A percentile compares a stretch with the other conserved stretches of the same genome.
phyloP scores from a whole-genome alignment of 2,797 vertebrate species.

The Eidolon dupreanum region DNA sequence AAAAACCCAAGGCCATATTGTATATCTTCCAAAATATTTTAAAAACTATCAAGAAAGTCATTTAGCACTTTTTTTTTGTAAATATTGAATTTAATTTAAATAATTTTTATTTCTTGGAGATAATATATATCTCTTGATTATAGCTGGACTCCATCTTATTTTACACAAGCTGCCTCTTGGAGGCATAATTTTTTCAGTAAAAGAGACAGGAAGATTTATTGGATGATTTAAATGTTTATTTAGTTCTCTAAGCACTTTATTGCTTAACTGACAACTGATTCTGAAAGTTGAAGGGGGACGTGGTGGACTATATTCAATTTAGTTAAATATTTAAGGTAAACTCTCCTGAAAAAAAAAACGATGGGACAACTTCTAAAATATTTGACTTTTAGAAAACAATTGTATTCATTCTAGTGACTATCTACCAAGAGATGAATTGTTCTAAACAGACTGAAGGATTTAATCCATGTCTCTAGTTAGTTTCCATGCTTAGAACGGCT shows the following conservation, averaged over 20 bases:
- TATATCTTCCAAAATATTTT: neutral
- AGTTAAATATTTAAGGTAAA: neutral
- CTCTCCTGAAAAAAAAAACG: neutral
- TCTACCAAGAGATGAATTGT: neutral
- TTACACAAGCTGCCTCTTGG: neutral
- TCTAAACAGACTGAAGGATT: conserved; percentile 6
- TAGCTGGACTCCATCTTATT: conserved; percentile 23
- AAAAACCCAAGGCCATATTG: neutral
- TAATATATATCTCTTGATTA: neutral
- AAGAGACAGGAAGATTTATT: conserved; percentile 44
- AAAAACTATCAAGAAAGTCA: neutral
- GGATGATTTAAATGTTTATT: conserved; percentile 12
- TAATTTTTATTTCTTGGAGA: neutral
- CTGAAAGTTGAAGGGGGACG: neutral
- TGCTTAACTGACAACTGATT: neutral
- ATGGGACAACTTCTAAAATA: neutral
- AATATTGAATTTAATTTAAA: conserved; percentile 39
- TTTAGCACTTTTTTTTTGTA: neutral
- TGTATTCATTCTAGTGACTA: neutral
- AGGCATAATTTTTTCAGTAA: conserved; percentile 3
- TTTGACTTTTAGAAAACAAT: neutral
- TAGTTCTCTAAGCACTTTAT: conserved; percentile 18
- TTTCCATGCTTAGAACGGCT: neutral
- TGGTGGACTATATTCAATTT: neutral
- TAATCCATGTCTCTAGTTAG: neutral